phyloP scores from a whole-genome alignment of 2,888 invertebrate genomes.

The Himalopsyche tibetana region DNA sequence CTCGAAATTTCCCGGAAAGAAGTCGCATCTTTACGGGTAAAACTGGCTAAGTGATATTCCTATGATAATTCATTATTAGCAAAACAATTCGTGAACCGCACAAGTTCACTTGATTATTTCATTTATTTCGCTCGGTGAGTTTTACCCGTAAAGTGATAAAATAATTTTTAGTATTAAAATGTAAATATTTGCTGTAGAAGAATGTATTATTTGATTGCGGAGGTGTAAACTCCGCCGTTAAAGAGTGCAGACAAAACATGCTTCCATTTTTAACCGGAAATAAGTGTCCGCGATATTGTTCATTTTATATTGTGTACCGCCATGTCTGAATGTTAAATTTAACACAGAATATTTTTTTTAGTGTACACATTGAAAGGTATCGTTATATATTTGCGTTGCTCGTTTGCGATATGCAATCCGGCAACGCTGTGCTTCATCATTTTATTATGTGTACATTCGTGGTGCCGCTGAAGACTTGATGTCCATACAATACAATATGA shows the following conservation, averaged over 20 bases:
- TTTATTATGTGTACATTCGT: constrained; percentile 38
- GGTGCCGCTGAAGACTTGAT: constrained; percentile 28
- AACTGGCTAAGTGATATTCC: neutral
- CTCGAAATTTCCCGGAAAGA: neutral
- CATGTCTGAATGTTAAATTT: constrained; percentile 49
- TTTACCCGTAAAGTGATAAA: neutral
- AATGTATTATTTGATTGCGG: constrained; percentile 29
- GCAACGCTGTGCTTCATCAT: constrained; percentile 18
- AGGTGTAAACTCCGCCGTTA: neutral
- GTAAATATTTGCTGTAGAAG: constrained; percentile 27
- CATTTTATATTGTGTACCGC: constrained; percentile 65
- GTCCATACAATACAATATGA: constrained; percentile 18
- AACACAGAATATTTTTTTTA: neutral
- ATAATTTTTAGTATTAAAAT: constrained; percentile 10
- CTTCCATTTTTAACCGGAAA: constrained; percentile 37
- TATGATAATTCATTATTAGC: too few species aligned
- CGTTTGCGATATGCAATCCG: neutral
- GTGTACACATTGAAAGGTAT: constrained; percentile 5
- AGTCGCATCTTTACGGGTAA: neutral
- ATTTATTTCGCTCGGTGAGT: neutral
- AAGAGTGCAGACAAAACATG: constrained; percentile 25
- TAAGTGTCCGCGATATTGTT: constrained; percentile 50
- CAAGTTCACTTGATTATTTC: too few species aligned
- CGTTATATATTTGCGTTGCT: neutral
- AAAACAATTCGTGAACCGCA: too few species aligned